Percentiles rank a stretch among this genome's conserved stretches.
Conservation (phyloP, 2,113 vertebrate species). For the Ondatra zibethicus region DNA sequence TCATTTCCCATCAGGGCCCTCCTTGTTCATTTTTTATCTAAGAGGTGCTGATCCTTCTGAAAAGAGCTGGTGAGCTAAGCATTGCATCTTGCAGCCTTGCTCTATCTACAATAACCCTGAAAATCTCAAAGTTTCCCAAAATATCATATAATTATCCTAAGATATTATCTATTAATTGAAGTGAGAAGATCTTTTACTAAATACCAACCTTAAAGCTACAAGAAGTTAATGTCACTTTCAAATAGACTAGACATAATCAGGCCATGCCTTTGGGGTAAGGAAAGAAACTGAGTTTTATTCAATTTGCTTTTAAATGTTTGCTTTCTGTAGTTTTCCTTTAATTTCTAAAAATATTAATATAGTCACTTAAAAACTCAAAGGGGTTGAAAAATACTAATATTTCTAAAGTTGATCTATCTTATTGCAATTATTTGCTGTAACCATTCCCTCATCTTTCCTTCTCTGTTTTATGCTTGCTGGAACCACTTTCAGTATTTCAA, state of each 20-base stretch:
- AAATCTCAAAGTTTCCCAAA: slow-evolving; percentile 35
- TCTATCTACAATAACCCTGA: not conserved
- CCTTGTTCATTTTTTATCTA: not conserved
- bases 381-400: slow-evolving; percentile 53
- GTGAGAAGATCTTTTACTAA: slow-evolving; percentile 16
- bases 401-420: slow-evolving; percentile 62
- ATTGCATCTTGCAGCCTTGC: not conserved
- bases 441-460: slow-evolving; percentile 52
- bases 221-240: slow-evolving; percentile 50
- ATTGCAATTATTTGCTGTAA: slow-evolving; percentile 62
- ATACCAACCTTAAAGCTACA: not conserved
- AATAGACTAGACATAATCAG: slow-evolving; percentile 36
- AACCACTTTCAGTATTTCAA: slow-evolving; percentile 65
- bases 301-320: slow-evolving; percentile 13
- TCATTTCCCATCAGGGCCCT: not conserved
- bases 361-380: slow-evolving; percentile 37
- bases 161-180: not conserved
- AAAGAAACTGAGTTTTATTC: slow-evolving; percentile 35
- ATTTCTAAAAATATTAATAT: slow-evolving; percentile 46
- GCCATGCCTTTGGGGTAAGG: not conserved
- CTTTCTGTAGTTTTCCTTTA: slow-evolving; percentile 18
- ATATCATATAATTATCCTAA: not conserved
- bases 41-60: not conserved
- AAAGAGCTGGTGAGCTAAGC: not conserved
- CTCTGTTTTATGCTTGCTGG: slow-evolving; percentile 58